These are phyloP conservation scores for Ommatoiulus sabulosus DNA, from an alignment of 2,888 invertebrate genomes.

Conservation along the genomic window DNA sequence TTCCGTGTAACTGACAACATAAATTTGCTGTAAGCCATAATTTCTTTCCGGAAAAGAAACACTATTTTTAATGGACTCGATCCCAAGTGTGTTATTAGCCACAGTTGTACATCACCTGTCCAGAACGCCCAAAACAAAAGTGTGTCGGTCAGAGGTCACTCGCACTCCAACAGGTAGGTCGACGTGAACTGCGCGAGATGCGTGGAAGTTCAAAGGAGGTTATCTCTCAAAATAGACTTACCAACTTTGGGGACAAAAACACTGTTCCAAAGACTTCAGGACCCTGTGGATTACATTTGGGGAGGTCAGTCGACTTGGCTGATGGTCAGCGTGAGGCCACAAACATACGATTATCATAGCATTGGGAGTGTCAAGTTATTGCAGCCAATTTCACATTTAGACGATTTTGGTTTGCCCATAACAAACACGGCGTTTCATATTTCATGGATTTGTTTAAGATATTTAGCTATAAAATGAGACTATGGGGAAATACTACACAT, in stretches of 20 bases:
- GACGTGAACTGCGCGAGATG: background rate
- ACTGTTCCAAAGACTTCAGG: background rate
- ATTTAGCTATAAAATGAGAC: background rate
- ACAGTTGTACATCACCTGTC: background rate
- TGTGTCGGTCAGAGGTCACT: slow-evolving; percentile 13
- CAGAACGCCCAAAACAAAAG: background rate
- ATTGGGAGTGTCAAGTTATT: background rate
- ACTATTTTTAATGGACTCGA: background rate
- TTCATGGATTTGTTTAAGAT: background rate
- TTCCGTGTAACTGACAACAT: background rate
- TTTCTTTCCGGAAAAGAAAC: background rate
- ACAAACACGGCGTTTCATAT: slow-evolving; percentile 4
- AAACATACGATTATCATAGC: background rate
- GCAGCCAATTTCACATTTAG: background rate
- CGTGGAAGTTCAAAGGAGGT: slow-evolving; percentile 22
- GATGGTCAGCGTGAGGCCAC: slow-evolving; percentile 31
- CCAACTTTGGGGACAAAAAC: background rate
- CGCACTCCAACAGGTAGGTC: background rate
- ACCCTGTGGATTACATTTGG: background rate
- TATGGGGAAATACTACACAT: background rate
- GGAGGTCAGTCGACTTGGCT: background rate
- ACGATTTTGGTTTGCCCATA: background rate
- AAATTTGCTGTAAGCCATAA: background rate
- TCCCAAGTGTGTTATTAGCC: background rate
- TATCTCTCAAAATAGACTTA: background rate